Conservation (phyloP, 2,797 vertebrate species). For the Ptychadena robeensis region DNA sequence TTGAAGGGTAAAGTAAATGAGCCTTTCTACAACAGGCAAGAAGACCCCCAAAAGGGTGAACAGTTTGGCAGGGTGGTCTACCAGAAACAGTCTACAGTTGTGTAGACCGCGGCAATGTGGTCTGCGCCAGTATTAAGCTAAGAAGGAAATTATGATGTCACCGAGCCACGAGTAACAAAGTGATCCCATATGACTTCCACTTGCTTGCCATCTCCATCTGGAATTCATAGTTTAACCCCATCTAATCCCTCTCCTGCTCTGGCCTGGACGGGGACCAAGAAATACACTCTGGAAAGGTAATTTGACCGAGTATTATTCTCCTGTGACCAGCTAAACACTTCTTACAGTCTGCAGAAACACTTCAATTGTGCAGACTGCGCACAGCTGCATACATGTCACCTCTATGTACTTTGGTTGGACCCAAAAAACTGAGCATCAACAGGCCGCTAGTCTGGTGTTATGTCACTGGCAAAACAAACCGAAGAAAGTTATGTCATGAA, state of each 20-base stretch:
- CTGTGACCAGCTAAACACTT: background rate
- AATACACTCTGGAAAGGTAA: slow-evolving; percentile 1
- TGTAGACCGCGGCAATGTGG: background rate
- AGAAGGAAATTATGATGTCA: background rate
- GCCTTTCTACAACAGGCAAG: too few species aligned
- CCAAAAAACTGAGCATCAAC: background rate
- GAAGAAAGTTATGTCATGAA: background rate
- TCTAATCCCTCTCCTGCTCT: background rate
- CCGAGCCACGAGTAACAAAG: background rate
- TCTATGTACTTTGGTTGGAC: background rate
- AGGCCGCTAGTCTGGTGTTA: background rate
- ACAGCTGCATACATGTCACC: background rate
- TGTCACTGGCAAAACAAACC: background rate
- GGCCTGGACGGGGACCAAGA: background rate
- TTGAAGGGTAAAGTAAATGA: too few species aligned
- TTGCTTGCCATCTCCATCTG: slow-evolving; percentile 1
- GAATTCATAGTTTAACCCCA: background rate
- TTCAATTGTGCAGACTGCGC: background rate
- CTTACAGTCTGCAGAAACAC: background rate
- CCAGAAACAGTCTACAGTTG: background rate
- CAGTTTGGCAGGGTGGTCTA: too few species aligned
- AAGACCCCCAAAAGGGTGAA: too few species aligned
- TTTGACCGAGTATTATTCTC: background rate
- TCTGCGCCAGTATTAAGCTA: background rate
- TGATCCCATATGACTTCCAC: background rate